Evolutionary conservation across 1,140 invertebrate species (phyloP), one percentile per base, ranked within the genome.

Genomic region (Ceratina australensis): DNA sequence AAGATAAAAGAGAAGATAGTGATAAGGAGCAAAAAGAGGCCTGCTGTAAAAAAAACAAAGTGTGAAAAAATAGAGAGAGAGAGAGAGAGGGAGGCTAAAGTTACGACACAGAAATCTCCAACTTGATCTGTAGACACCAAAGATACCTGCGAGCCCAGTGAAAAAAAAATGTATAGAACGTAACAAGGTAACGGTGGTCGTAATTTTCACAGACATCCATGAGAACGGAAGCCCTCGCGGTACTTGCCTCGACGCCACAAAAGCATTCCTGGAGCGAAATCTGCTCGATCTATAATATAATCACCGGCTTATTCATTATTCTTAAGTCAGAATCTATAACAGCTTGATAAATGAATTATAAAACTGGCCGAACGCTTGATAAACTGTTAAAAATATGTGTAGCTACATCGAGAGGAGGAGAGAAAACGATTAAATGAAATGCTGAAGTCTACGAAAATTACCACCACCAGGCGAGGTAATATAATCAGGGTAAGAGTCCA

Each of bases 101-200:
- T 89, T 88, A 89, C 81, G 73, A 89, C 88, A 89, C 80, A 87
- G 73, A 85, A 87, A 85, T 85, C 84, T 88, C 82, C 80, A 84
- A 86, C 72, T 89, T 79, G 74, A 87, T 82, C 77, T 65, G 84
- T 86, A 87, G 68, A 81, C 73, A 89, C 88, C 86, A 91, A 91
- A 90, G 89, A 90, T 90, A 89, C 88, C 90, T 90, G 88, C 84
- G 88, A 89, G 85, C 87, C 89, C 90, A 88, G 84, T 91, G 86
- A 89, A 87, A 89, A 86, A 33, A 89, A 88, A 88, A 80, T 83
- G 85, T 88, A 86, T 87, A 85, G 82, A 88, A 90, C 79, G 81
- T 88, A 90, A 90, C 75, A 89, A 87, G 88, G 88, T 75, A 84
- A 71, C 76, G 86, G 87, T 92, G 90, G 88, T 89, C 90, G 90